Evolutionary conservation across 2,113 vertebrate genomes (phyloP).

Genomic region (Machaerirhynchus nigripectus): DNA sequence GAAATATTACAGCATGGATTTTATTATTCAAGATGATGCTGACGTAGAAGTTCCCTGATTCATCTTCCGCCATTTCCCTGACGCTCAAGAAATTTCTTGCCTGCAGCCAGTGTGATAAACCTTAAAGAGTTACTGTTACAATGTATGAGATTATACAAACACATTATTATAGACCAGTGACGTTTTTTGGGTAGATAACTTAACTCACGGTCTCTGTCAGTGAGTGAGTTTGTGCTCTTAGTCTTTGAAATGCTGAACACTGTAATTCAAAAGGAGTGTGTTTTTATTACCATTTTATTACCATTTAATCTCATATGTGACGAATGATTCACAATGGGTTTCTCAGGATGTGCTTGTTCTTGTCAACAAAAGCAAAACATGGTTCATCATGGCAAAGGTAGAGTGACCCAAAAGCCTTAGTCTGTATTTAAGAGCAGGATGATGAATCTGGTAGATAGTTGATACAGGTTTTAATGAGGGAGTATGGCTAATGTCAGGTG

Average conservation of each 20-base stretch:
- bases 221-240: not conserved
- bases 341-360: not conserved
- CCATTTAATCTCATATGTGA: not conserved
- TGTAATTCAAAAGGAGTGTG: not conserved
- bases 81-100: not conserved
- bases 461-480: not conserved
- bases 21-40: not conserved
- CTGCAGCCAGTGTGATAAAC: not conserved
- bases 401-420: not conserved
- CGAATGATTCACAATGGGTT: rapidly evolving
- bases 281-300: not conserved
- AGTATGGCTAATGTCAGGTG: not conserved
- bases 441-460: not conserved
- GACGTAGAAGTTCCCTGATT: not conserved
- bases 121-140: not conserved
- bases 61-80: not conserved
- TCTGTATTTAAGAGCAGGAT: not conserved
- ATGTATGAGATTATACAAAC: not conserved
- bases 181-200: not conserved
- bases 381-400: not conserved
- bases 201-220: not conserved
- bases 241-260: not conserved
- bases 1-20: not conserved
- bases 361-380: not conserved
- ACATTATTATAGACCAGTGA: not conserved